These are phyloP conservation scores for Tuta absoluta DNA, from an alignment of 2,888 invertebrate species.

Conservation along the genomic window DNA sequence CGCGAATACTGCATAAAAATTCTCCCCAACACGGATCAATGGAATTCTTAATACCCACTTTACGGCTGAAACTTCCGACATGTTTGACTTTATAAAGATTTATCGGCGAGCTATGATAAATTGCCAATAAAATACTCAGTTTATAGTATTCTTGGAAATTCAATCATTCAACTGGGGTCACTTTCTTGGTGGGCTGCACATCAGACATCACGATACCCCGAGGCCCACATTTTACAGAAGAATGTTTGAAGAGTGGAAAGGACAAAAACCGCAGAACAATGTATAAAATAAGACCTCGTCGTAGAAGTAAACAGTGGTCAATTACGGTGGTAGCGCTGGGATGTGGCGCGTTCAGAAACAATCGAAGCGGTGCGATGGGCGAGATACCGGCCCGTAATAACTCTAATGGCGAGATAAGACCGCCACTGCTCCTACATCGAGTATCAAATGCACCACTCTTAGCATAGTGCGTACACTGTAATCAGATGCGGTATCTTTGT, in stretches of 20 bases:
- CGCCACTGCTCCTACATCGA: conserved; percentile 66
- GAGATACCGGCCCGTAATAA: conserved; percentile 78
- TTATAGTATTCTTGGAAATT: not conserved
- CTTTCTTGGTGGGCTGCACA: not conserved
- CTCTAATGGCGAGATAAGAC: conserved; percentile 80
- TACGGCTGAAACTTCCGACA: conserved; percentile 42
- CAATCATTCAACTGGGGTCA: not conserved
- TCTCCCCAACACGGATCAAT: conserved; percentile 25
- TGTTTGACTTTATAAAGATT: conserved; percentile 19
- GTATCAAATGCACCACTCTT: conserved; percentile 45
- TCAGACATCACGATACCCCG: not conserved
- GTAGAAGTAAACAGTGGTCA: conserved; percentile 79
- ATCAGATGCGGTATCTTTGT: conserved; percentile 59
- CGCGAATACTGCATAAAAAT: conserved; percentile 30
- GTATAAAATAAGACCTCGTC: conserved; percentile 72
- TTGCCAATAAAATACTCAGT: conserved; percentile 3
- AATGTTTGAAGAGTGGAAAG: conserved; percentile 39
- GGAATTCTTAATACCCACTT: conserved; percentile 45
- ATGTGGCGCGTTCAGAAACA: conserved; percentile 76
- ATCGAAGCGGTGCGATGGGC: conserved; percentile 79
- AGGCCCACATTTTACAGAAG: conserved; percentile 4
- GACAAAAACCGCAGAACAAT: conserved; percentile 60
- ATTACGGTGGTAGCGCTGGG: conserved; percentile 74
- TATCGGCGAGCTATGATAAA: conserved; percentile 7
- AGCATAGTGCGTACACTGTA: conserved; percentile 56